Base-by-base conservation (phyloP, 1,140 invertebrate genomes). In the Neodiprion virginianus region DNA sequence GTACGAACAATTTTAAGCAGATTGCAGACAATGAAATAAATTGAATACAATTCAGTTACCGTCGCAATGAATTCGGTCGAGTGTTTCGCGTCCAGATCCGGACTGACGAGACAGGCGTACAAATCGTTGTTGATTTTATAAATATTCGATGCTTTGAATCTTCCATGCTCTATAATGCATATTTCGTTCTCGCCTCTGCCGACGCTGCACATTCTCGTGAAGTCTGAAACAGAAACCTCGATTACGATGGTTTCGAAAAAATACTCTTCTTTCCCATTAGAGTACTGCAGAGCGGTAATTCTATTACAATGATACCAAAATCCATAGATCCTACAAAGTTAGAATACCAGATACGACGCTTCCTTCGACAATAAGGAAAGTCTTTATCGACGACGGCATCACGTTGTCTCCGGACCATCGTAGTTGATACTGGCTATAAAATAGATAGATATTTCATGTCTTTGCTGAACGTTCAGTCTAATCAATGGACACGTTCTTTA, bases 31-130 rank as follows among this genome's bases (percentile, higher is more conserved):
- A 50, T n/a, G 71, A 74, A 28, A 71, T 71, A 50, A 65, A 73
- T 0, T 10, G 72, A 71, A 70, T 68, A 77, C 71, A 73, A 72
- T 69, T 2, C 50, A 76, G 68, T 76, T 82, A 83, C 87, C 23
- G 77, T 50, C 69, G 81, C 79, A 28, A 86, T 74, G 53, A 87
- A 79, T 67, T 80, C 77, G 9, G 80, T 82, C 65, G 85, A 76
- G 72, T 79, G 47, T 73, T 81, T 81, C 11, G 83, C 75, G 77
- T 86, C 79, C 28, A 87, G 76, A 14, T 80, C 79, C 48, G 77
- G 61, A 74, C 79, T 78, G 69, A 88, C 71, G 49, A 80, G 68
- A 71, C 80, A 85, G 28, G 87, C 72, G 72, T 82, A 86, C 1
- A 80, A 68, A 61, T 83, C 67, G 47, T 81, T 74, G 8, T 79